Evolutionary conservation across 2,888 invertebrate genomes (phyloP).

Genomic region (Ypsolopha sequella): DNA sequence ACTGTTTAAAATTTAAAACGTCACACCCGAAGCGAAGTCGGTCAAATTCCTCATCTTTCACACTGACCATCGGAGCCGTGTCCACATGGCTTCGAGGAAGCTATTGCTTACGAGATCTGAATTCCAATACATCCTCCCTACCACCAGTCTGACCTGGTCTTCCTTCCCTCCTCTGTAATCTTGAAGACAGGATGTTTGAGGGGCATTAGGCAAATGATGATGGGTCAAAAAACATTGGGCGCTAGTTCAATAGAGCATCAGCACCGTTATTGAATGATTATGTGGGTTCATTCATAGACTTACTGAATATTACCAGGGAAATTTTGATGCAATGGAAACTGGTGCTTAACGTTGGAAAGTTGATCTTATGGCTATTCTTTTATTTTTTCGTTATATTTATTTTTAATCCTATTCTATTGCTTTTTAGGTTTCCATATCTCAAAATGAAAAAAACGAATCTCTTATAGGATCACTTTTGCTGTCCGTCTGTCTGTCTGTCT

Average conservation of each 20-base stretch:
- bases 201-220: neutral
- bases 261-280: conserved; percentile 3
- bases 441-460: too few relatives aligned
- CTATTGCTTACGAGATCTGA: conserved; percentile 3
- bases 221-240: neutral
- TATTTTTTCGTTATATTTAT: too few relatives aligned
- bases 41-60: conserved; percentile 4
- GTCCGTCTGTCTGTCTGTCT: too few relatives aligned
- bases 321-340: neutral
- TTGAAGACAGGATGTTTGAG: neutral
- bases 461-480: too few relatives aligned
- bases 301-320: neutral
- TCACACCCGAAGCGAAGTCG: neutral
- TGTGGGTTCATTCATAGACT: conserved; percentile 2
- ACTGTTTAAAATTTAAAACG: too few relatives aligned
- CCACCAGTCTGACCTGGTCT: neutral
- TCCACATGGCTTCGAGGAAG: conserved; percentile 1
- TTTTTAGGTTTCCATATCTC: too few relatives aligned
- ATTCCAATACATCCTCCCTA: conserved; percentile 1
- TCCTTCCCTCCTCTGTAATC: neutral
- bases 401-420: too few relatives aligned
- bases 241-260: neutral
- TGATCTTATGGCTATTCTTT: too few relatives aligned
- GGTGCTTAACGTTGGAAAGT: too few relatives aligned
- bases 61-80: neutral